A percentile compares a stretch with the other conserved stretches of the same genome.
Conservation (phyloP, 2,888 invertebrate genomes). For the Tupiocoris notatus region DNA sequence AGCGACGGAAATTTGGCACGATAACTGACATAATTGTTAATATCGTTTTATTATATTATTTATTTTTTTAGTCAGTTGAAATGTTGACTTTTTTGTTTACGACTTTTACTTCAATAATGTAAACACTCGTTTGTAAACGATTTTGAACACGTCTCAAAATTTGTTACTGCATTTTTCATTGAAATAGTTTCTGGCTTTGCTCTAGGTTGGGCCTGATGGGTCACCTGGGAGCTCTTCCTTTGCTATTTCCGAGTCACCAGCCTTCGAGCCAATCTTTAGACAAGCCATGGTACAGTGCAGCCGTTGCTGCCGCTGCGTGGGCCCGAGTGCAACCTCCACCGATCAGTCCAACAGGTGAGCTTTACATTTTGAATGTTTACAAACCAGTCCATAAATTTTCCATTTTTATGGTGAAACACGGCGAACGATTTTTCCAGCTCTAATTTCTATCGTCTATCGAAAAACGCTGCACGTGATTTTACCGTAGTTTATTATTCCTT, state of each 20-base stretch:
- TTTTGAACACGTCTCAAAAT: neutral
- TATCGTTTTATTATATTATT: no score
- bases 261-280: constrained; percentile 50
- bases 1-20: no score
- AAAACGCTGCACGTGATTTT: no score
- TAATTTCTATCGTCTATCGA: no score
- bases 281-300: constrained; percentile 51
- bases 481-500: neutral
- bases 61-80: no score
- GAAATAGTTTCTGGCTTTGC: constrained; percentile 45
- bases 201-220: constrained; percentile 76
- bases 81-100: neutral
- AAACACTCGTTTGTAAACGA: neutral
- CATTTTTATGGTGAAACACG: no score
- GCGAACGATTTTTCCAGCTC: no score
- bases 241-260: constrained; percentile 54
- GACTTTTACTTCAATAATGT: neutral
- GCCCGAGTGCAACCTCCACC: constrained; percentile 50
- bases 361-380: no score
- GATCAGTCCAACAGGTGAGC: constrained; percentile 69
- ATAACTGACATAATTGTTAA: no score
- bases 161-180: constrained; percentile 3
- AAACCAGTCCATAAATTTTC: no score
- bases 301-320: constrained; percentile 50
- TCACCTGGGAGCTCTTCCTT: constrained; percentile 74